Evolutionary conservation across 2,113 vertebrate genomes (phyloP), one percentile per base, ranked within the genome.

Genomic region (Pitta sordida): DNA sequence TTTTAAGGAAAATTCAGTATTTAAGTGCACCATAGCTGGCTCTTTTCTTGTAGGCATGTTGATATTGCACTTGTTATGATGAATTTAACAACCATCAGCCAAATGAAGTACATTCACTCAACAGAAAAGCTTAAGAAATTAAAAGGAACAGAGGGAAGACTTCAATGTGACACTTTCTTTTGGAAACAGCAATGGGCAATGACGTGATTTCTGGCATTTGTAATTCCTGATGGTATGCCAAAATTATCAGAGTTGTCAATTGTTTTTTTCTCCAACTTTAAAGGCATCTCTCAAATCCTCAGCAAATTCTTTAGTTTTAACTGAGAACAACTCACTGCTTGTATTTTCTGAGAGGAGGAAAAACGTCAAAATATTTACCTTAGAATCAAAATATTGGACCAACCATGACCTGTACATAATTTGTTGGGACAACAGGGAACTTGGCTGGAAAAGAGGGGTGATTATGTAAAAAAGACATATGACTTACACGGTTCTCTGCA

Each of bases 341-440:
- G 32, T 69, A 16, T 62, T 94, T 94, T 76, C 49, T 85, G 59
- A 82, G 64, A 87, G 29, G 37, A 62, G 51, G 74, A 32, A 80
- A 93, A 86, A 88, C 39, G 62, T 73, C 49, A 85, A 95, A 96
- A 94, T 96, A 95, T 87, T 95, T 95, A 59, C 46, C 79, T 77
- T 94, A 59, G 87, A 80, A 46, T 90, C 37, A 85, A 91, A 83
- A 90, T 77, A 91, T 34, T 95, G 85, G 75, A 91, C 64, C 69
- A 90, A 69, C 23, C 13, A 3, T 94, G 53, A 37, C 26, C 29
- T 83, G 46, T 52, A 76, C 70, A 76, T 76, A 53, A 93, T 85
- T 90, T 62, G 20, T 73, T 83, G 62, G 62, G 43, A 65, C 70
- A 85, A 83, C 51, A 87, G 36, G 52, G 84, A 82, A 67, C 32